Evolutionary conservation across 2,797 vertebrate species (phyloP), one percentile per base, ranked within the genome.

Genomic region (Protosalanx chinensis): DNA sequence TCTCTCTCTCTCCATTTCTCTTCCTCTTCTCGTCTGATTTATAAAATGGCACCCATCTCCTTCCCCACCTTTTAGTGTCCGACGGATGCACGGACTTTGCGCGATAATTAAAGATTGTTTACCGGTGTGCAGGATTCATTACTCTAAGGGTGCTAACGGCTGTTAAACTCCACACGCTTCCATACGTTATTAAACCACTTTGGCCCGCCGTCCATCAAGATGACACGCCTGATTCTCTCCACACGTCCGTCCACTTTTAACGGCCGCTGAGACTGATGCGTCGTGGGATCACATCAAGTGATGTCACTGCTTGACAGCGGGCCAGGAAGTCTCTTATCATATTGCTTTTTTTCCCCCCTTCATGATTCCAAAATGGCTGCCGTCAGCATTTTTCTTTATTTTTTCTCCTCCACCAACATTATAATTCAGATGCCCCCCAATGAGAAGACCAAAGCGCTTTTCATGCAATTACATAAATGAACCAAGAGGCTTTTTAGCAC

Each of bases 401-500:
- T 41, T 41, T 13, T 13, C 6, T 7, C 35, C 37, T 13, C 10
- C 37, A 3, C 37, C 3, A 65, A 70, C 76, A 60, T 87, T 81
- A 70, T 84, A 76, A 80, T 85, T 77, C 59, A 49, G 30, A 72
- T 1, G 72, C 71, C 35, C 5, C 35, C 75, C 70, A 72, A 64
- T 51, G 75, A 64, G 71, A 67, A 81, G 72, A 72, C 67, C 67
- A 73, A 70, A 72, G 67, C 57, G 84, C 77, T 87, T 84, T 88
- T 82, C 83, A 88, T 75, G 76, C 76, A 87, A 89, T 89, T 85
- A 81, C 80, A 77, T 72, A 88, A 87, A 88, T 87, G 74, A 86
- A 79, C 82, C 75, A 77, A 73, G 75, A 71, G 37, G 68, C 76
- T 75, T 64, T 74, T 76, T 73, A 68, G 57, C 4, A 5, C 53